These are phyloP conservation scores for Oophaga pumilio DNA, from an alignment of 2,113 vertebrate species.

Conservation along the genomic window DNA sequence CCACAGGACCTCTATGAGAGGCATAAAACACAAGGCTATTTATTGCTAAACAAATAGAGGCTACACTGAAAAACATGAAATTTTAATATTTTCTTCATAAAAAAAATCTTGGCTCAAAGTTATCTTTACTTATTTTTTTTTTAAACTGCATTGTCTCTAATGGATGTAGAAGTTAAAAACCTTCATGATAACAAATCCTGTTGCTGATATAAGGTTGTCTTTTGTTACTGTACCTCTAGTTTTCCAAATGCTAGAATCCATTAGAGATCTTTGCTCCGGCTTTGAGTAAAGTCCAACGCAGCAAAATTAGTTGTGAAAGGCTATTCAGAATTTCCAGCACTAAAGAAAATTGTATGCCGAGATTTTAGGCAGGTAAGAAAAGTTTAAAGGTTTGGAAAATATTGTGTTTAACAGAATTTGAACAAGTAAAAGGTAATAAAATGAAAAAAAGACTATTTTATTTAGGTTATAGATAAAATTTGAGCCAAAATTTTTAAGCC, in stretches of 20 bases:
- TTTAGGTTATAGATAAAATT: not conserved
- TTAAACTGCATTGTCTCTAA: constrained; percentile 13
- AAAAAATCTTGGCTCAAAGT: constrained; percentile 38
- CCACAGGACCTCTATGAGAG: constrained; percentile 48
- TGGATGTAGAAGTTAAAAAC: not conserved
- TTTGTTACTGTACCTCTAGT: not conserved
- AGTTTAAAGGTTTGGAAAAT: not conserved
- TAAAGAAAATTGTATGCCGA: not conserved
- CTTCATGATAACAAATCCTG: not conserved
- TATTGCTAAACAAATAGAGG: constrained; percentile 54
- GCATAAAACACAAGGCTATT: constrained; percentile 54
- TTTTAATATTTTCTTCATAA: constrained; percentile 48
- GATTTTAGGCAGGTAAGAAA: not conserved
- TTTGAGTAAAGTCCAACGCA: not conserved
- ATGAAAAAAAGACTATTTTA: not conserved
- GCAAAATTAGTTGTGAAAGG: not conserved
- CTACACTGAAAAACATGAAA: constrained; percentile 43
- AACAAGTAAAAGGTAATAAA: no score
- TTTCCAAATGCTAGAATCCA: not conserved
- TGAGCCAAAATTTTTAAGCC: no score
- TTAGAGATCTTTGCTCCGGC: not conserved
- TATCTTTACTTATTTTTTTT: constrained; percentile 27
- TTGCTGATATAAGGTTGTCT: not conserved
- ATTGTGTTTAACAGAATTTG: not conserved
- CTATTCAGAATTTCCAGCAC: not conserved